These are phyloP conservation scores for Notiomystis cincta DNA, from an alignment of 2,113 vertebrate species.

Conservation along the genomic window DNA sequence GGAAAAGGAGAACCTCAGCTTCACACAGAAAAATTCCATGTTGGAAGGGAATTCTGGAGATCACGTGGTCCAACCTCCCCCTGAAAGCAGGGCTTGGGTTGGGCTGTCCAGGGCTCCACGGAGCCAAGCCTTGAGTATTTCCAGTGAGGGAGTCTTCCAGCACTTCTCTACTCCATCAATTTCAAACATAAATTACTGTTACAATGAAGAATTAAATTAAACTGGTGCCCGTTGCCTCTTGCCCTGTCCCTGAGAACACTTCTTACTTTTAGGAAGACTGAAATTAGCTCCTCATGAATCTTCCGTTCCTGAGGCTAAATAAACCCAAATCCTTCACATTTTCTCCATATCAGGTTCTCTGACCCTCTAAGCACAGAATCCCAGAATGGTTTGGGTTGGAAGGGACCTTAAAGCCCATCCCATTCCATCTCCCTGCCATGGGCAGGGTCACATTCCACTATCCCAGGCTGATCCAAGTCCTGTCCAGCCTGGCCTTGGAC, in stretches of 20 bases:
- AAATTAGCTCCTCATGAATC: background rate
- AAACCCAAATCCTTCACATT: background rate
- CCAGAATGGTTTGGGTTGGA: background rate
- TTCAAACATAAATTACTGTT: background rate
- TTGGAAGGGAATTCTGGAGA: background rate
- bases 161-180: background rate
- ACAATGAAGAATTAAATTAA: background rate
- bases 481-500: background rate
- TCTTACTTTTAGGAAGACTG: background rate
- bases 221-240: background rate
- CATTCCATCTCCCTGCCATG: background rate
- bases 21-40: background rate
- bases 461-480: background rate
- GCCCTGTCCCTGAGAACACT: background rate
- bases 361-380: background rate
- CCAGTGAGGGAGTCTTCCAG: background rate
- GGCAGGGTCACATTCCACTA: background rate
- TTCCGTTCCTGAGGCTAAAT: background rate
- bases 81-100: background rate
- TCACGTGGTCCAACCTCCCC: background rate
- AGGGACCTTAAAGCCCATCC: background rate
- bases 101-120: rapidly evolving
- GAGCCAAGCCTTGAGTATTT: background rate
- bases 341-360: background rate
- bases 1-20: background rate